phyloP scores from a whole-genome alignment of 2,888 invertebrate genomes.

The Xestoiulus laeticollis region DNA sequence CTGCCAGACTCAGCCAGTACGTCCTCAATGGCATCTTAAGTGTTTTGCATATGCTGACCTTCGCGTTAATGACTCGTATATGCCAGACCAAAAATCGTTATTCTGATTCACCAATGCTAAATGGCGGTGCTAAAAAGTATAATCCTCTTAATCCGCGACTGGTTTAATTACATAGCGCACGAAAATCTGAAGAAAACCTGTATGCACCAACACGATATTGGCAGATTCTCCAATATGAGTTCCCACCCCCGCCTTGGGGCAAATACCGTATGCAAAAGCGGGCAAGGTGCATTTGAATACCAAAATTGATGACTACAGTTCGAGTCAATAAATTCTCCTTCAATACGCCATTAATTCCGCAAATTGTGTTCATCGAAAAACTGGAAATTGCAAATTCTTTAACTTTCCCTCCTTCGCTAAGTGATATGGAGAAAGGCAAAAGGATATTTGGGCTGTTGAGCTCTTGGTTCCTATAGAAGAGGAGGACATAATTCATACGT shows the following conservation, averaged over 20 bases:
- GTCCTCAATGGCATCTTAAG: too few species aligned
- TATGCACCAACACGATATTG: not conserved
- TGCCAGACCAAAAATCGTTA: not conserved
- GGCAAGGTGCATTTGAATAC: not conserved
- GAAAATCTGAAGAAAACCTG: not conserved
- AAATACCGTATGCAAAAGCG: not conserved
- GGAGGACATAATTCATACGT: conserved; percentile 34
- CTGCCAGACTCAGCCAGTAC: too few species aligned
- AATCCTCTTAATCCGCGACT: not conserved
- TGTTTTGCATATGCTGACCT: too few species aligned
- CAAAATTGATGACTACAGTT: not conserved
- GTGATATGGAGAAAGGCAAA: not conserved
- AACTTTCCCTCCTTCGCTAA: not conserved
- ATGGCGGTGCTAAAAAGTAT: not conserved
- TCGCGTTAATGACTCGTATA: too few species aligned
- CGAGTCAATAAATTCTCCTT: conserved; percentile 13
- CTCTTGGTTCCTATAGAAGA: not conserved
- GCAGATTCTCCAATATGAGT: not conserved
- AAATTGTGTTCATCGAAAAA: not conserved
- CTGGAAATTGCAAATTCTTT: conserved; percentile 6
- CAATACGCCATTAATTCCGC: conserved; percentile 21
- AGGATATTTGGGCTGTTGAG: not conserved
- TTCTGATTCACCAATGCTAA: not conserved
- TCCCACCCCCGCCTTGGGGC: not conserved
- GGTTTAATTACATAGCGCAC: not conserved